These are phyloP conservation scores for Dicrostonyx torquatus DNA, from an alignment of 2,797 vertebrate genomes.

Conservation along the genomic window DNA sequence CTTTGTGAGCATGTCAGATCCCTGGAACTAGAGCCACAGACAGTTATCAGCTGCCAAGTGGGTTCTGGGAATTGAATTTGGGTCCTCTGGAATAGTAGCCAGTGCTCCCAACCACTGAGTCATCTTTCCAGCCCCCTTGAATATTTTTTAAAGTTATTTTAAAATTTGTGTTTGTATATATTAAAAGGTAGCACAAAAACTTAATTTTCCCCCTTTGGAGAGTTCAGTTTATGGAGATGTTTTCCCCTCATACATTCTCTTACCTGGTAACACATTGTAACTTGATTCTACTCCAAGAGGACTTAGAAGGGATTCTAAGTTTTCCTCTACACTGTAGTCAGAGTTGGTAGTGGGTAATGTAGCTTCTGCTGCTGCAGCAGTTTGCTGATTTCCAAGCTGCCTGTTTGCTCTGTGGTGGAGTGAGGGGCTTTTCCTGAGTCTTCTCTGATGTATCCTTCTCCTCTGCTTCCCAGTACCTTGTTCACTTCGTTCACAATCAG, in stretches of 20 bases:
- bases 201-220: background rate
- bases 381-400: conserved; percentile 62
- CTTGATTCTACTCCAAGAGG: conserved; percentile 86
- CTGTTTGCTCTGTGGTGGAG: conserved; percentile 39
- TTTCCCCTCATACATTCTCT: conserved; percentile 50
- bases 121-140: background rate
- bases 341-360: conserved; percentile 79
- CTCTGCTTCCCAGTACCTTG: conserved; percentile 78
- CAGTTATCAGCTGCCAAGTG: background rate
- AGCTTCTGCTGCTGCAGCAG: background rate
- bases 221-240: background rate
- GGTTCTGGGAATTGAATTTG: background rate
- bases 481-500: conserved; percentile 81
- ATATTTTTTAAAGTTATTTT: conserved; percentile 23
- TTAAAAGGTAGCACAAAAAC: background rate
- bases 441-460: conserved; percentile 80
- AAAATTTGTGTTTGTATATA: conserved; percentile 25
- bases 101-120: background rate
- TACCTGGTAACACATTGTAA: conserved; percentile 94
- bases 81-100: background rate
- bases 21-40: background rate
- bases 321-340: conserved; percentile 82
- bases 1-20: background rate
- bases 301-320: conserved; percentile 87
- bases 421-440: conserved; percentile 65